phyloP scores from a whole-genome alignment of 2,113 vertebrate species.

The Haemorhous mexicanus region DNA sequence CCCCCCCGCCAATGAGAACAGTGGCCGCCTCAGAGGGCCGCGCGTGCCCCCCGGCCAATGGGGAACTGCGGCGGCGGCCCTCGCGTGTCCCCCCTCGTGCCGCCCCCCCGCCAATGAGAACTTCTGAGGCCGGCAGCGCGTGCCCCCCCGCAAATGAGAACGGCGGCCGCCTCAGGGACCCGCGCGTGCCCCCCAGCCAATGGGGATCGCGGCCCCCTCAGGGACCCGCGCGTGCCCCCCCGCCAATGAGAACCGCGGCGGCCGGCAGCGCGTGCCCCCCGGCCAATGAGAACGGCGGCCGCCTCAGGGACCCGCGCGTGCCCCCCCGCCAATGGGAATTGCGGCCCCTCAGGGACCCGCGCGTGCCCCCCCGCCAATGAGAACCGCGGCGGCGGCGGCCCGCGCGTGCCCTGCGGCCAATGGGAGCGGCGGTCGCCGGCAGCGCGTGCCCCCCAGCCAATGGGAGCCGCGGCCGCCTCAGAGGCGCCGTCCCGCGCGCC shows the following conservation, averaged over 20 bases:
- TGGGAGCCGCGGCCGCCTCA: neutral
- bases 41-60: neutral
- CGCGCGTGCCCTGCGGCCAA: no score
- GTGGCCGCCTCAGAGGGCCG: no score
- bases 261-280: neutral
- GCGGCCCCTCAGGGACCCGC: no score
- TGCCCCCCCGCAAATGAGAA: rapidly evolving
- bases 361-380: no score
- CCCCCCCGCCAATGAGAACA: neutral
- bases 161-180: neutral
- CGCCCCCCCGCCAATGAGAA: neutral
- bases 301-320: no score
- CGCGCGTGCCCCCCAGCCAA: neutral
- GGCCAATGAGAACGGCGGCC: neutral
- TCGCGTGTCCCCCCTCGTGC: no score
- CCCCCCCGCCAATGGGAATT: neutral
- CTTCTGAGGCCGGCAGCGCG: no score
- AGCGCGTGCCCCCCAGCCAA: neutral
- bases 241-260: neutral
- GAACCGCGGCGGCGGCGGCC: no score
- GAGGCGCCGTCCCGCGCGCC: neutral
- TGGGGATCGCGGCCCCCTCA: neutral
- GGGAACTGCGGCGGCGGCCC: no score
- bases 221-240: no score
- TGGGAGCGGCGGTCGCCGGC: no score